Evolutionary conservation across 1,140 invertebrate species (phyloP), one percentile per base, ranked within the genome.

Genomic region (Megalonaias nervosa): DNA sequence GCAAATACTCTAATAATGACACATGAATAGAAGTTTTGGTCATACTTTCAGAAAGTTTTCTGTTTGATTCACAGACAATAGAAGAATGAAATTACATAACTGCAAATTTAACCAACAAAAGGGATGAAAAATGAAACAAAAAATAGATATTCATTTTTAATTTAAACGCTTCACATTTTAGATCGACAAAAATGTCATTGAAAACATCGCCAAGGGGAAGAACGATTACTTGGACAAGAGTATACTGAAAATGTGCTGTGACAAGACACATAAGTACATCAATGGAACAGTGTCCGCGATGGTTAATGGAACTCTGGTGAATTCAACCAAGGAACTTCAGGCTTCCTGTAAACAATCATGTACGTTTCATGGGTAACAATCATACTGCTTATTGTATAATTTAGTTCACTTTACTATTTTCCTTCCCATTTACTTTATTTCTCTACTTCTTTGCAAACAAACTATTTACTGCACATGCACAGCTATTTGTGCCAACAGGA

Each of bases 151-250:
- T 21, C 17, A 67, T 31, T 17, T 21, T n/a, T 48, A 9, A n/a
- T n/a, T 62, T 14, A 48, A 11, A 12, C 11, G 21, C 21, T 62
- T 62, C 21, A 12, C 62, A 38, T 56, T 71, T 16, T 56, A 82
- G 81, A 31, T 82, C 13, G 77, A 82, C 68, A 80, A 71, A 17
- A 77, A 68, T 15, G 74, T 67, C 15, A 82, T 82, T 48, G 74
- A 70, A 55, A 65, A 75, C 15, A 68, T 81, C 57, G 80, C 80
- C n/a, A 62, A 75, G 14, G 80, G 80, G 23, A 66, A 70, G n/a
- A 67, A 19, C 9, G 71, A 74, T 38, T 62, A 72, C 11, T 56
- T 71, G 67, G 70, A 76, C 23, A 71, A 67, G 48, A 77, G 65
- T 26, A 77, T 81, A 48, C 74, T 81, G 14, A 77, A 77, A 59